Evolutionary conservation across 2,888 invertebrate species (phyloP).

Genomic region (Bellardia bayeri): DNA sequence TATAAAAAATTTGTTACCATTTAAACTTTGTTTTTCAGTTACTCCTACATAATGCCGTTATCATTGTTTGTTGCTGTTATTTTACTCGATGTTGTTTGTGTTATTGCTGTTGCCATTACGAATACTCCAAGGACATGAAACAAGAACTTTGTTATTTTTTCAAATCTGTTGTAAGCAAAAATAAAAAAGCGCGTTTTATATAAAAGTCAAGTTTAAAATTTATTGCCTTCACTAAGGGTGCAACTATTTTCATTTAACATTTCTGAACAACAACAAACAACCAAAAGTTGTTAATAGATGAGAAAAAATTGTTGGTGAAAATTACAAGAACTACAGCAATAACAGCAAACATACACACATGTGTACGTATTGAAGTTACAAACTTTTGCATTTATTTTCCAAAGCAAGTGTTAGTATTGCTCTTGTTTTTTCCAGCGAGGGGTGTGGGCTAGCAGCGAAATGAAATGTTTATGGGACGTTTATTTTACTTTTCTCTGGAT

Average conservation of each 20-base stretch:
- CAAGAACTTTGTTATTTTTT: slow-evolving; percentile 61
- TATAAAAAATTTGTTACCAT: slow-evolving; percentile 66
- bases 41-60: slow-evolving; percentile 56
- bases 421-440: not conserved
- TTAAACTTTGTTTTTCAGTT: slow-evolving; percentile 63
- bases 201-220: slow-evolving; percentile 73
- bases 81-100: slow-evolving; percentile 45
- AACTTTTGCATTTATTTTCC: slow-evolving; percentile 39
- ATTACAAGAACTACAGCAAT: slow-evolving; percentile 42
- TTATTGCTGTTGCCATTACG: slow-evolving; percentile 61
- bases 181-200: slow-evolving; percentile 67
- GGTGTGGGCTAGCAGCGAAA: slow-evolving; percentile 1
- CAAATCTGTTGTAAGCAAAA: slow-evolving; percentile 50
- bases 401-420: not conserved
- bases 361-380: slow-evolving; percentile 53
- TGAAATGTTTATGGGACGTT: slow-evolving; percentile 61
- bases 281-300: slow-evolving; percentile 68
- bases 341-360: slow-evolving; percentile 51
- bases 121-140: slow-evolving; percentile 71
- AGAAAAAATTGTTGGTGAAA: slow-evolving; percentile 57
- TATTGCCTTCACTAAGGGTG: slow-evolving; percentile 72
- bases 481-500: slow-evolving; percentile 38
- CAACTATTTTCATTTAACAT: slow-evolving; percentile 73
- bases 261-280: slow-evolving; percentile 44
- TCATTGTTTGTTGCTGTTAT: slow-evolving; percentile 53